Evolutionary conservation across 2,113 vertebrate species (phyloP), one percentile per base, ranked within the genome.

Genomic region (Dendrocopos noguchii): DNA sequence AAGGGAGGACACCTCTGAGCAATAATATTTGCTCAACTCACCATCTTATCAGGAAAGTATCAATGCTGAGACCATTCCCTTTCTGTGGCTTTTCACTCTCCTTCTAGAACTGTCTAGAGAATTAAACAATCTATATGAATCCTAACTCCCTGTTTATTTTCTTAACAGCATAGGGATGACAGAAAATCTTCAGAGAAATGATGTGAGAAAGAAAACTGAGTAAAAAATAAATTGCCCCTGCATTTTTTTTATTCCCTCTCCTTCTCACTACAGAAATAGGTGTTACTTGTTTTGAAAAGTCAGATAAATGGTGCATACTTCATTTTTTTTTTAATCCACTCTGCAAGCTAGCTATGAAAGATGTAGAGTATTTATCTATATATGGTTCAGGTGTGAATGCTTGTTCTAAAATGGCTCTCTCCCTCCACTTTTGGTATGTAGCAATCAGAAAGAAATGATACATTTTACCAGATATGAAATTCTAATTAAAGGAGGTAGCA

Each of bases 401-500:
- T 88, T 87, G 33, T 84, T 80, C 66, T 72, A 76, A 86, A 93
- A 66, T 42, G 3, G 36, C 18, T 75, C 6, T 77, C 63, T 68
- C 57, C 70, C 46, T 88, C 28, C 84, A 81, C 55, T 73, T 77
- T 67, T 71, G 42, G 59, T 65, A 42, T 3, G 2, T 15, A 89
- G 65, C 55, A 88, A 80, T 67, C 33, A 84, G 74, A 94, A 96
- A 89, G 70, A 97, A 93, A 93, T 63, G 63, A 93, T 86, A 84
- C 39, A 55, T 87, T 72, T 75, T 59, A 87, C 78, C 53, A 96
- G 61, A 90, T 76, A 33, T 66, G 80, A 93, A 83, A 90, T 95
- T 95, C 61, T 95, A 95, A 96, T 95, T 97, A 94, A 91, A 94
- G 46, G n/a, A 84, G 91, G 55, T 80, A 72, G 78, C 33, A 86